These are phyloP conservation scores for Pygathrix nemaeus DNA, from an alignment of 2,113 vertebrate genomes.

Conservation along the genomic window DNA sequence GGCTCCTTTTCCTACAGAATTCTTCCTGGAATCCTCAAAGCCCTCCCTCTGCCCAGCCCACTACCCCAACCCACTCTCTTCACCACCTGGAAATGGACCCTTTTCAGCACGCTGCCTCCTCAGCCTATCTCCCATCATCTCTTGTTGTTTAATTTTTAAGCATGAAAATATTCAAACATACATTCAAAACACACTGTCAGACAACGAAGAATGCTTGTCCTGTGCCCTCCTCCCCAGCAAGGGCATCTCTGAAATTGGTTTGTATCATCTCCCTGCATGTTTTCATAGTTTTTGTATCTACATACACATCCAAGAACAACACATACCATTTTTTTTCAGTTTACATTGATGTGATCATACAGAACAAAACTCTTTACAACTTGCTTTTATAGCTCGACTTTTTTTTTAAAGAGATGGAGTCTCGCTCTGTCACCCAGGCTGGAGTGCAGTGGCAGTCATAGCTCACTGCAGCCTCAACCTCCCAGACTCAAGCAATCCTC, in stretches of 20 bases:
- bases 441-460: not conserved
- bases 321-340: no score
- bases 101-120: no score
- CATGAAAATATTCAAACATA: not conserved
- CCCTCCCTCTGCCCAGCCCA: not conserved
- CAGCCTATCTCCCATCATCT: not conserved
- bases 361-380: not conserved
- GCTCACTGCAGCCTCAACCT: not conserved
- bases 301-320: not conserved
- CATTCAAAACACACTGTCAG: not conserved
- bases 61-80: not conserved
- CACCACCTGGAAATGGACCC: rapidly evolving
- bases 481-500: not conserved
- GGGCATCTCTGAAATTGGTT: not conserved
- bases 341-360: rapidly evolving
- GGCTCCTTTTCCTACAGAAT: not conserved
- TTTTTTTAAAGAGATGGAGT: not conserved
- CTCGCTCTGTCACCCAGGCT: not conserved
- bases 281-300: not conserved
- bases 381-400: rapidly evolving
- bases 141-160: not conserved
- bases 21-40: not conserved
- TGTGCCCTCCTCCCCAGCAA: not conserved
- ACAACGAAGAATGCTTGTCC: not conserved
- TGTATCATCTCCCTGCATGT: not conserved